Base-by-base conservation (phyloP, 2,113 vertebrate genomes). In the Piaya cayana region DNA sequence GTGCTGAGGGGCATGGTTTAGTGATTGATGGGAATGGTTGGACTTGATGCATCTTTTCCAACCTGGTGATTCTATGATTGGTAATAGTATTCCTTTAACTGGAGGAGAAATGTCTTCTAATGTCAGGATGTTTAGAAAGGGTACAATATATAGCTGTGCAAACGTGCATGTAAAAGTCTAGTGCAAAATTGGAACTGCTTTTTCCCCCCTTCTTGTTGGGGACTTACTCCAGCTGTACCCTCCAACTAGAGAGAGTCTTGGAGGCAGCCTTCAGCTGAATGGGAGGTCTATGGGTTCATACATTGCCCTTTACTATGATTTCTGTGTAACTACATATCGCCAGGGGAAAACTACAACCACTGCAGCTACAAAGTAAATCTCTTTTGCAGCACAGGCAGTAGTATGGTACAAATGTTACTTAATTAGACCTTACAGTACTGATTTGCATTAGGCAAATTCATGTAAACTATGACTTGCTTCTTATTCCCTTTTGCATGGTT, bases 241-340 rank as follows among this genome's bases (percentile, higher is more conserved):
- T 83, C 9, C 13, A 26, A 19, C 8, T 67, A 32, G 30, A 50
- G 18, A 56, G 5, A 9, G 49, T 37, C 32, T 64, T 52, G 43
- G 55, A 56, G 36, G 27, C 26, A 58, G 56, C 5, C 3, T 78
- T 77, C 4, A 1, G 10, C 49, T 60, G 64, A 82, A 43, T 18
- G 15, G 18, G 21, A 80, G 21, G 8, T 62, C 42, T 7, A 13
- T 11, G 9, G 16, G 19, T 22, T 74, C 69, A 22, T 42, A 27
- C 5, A 12, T 16, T 47, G 8, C 6, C 27, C 22, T 52, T 62
- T 76, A 49, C 34, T 69, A 14, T 7, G 29, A n/a, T 69, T 60
- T 81, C 58, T 68, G 5, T 6, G 29, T 20, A 21, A 11, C 32
- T 68, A 11, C 4, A 2, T 43, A 65, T 49, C 3, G 0, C 8